Percentiles rank a stretch among this genome's conserved stretches.
These are phyloP conservation scores for Drosophila kepulauana DNA, from an alignment of 1,140 invertebrate genomes.

Conservation along the genomic window DNA sequence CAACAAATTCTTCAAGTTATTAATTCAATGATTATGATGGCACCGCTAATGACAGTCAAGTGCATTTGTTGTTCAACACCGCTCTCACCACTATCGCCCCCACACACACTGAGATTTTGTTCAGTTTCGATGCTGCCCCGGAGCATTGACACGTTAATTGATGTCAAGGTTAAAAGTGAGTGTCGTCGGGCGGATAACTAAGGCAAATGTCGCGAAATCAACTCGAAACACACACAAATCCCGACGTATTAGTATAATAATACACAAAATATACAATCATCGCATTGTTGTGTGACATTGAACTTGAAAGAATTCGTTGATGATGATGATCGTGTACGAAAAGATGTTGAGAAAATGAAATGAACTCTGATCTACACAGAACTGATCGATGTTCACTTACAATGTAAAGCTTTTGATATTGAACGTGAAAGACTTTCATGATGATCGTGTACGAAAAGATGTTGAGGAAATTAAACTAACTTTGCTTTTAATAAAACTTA, in stretches of 20 bases:
- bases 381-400: slow-evolving; percentile 12
- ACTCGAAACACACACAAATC: slow-evolving; percentile 37
- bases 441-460: too few species aligned
- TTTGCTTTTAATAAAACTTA: too few species aligned
- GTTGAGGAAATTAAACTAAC: too few species aligned
- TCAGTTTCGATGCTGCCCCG: slow-evolving; percentile 11
- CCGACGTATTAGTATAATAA: slow-evolving; percentile 48
- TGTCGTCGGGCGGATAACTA: slow-evolving; percentile 33
- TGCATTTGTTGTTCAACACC: slow-evolving; percentile 50
- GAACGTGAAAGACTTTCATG: too few species aligned
- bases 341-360: too few species aligned
- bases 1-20: slow-evolving; percentile 61
- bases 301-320: slow-evolving; percentile 57
- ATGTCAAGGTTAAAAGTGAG: slow-evolving; percentile 71
- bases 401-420: too few species aligned
- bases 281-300: slow-evolving; percentile 65
- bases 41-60: slow-evolving; percentile 78
- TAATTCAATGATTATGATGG: slow-evolving; percentile 81
- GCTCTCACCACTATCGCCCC: neutral
- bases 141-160: slow-evolving; percentile 79
- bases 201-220: slow-evolving; percentile 44
- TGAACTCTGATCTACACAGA: slow-evolving; percentile 2
- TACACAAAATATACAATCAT: slow-evolving; percentile 19
- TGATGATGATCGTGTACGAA: too few species aligned
- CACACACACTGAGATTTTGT: slow-evolving; percentile 14